A percentile compares a stretch with the other conserved stretches of the same genome.
Evolutionary conservation across 2,797 vertebrate genomes (phyloP).

Genomic region (Saxicola maurus): DNA sequence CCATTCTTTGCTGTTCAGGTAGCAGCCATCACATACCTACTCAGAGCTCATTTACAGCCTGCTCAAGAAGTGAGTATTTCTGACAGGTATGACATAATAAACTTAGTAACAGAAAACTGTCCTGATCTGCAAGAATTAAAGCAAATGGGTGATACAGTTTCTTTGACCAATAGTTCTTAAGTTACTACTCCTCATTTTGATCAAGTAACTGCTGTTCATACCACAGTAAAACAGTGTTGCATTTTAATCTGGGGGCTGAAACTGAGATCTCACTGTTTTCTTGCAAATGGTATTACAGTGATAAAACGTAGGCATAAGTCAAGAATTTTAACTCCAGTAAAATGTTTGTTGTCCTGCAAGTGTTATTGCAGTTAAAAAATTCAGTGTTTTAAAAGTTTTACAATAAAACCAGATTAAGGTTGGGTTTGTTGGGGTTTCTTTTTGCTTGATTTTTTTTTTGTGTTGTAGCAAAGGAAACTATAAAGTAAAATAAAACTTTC

Average conservation of each 20-base stretch:
- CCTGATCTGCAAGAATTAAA: background rate
- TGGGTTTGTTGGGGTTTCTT: background rate
- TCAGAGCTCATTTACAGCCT: constrained; percentile 79
- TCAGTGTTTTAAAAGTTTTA: background rate
- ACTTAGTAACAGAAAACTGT: background rate
- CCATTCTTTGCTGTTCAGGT: constrained; percentile 93
- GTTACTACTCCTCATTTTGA: background rate
- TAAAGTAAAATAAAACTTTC: background rate
- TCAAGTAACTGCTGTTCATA: background rate
- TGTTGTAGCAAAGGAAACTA: background rate
- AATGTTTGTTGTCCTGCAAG: background rate
- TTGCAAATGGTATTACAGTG: background rate
- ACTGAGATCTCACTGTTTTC: background rate
- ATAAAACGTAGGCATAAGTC: background rate
- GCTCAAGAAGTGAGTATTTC: constrained; percentile 81
- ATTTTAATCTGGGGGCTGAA: background rate
- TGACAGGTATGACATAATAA: background rate
- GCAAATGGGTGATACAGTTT: background rate
- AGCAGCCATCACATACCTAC: constrained; percentile 85
- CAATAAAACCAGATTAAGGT: background rate
- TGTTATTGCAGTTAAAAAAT: background rate
- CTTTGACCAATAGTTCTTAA: background rate
- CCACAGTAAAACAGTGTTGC: background rate
- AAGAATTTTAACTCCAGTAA: background rate
- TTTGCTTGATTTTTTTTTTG: background rate